Base-by-base conservation (phyloP, 2,797 vertebrate species). In the Gymnodraco acuticeps region DNA sequence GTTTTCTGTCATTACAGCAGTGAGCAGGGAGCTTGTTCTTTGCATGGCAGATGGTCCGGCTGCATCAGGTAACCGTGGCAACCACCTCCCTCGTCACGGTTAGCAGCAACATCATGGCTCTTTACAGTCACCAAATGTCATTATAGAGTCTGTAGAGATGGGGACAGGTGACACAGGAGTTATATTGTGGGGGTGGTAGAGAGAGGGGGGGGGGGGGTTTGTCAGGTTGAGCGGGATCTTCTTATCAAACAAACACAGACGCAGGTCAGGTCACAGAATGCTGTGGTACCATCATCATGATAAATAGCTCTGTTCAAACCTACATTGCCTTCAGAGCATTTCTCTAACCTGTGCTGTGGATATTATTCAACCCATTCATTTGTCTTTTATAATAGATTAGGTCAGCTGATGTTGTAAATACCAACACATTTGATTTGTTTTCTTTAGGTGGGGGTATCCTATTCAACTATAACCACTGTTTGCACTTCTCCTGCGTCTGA, bases 11-110 rank as follows among this genome's bases (percentile, higher is more conserved):
- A 94, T 95, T 95, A 88, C 92, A 95, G 93, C 95, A 94, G 79
- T 82, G 92, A 89, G 89, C 89, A 87, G 94, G 81, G 95, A 96
- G 94, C 92, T 93, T 38, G 6, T 38, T 38, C 91, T 91, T 95
- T 95, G 83, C 95, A 91, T 83, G 95, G 94, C 96, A 96, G 96
- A 96, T 97, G 96, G 96, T 95, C 95, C 86, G 91, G 93, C 93
- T 91, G 42, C 94, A 95, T 94, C 96, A 96, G 96, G 96, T 98
- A 97, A 96, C 94, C 91, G 90, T 95, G 94, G 95, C 94, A 93
- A 94, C 94, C 88, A 61, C 89, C 90, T 92, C 90, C 88, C 88
- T 84, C 70, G 73, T 82, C 53, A 23, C 88, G 74, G 90, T 83
- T 90, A 88, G 88, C 88, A 51, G 82, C 87, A 77, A 87, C 86